Percentiles rank a stretch among this genome's conserved stretches.
These are phyloP conservation scores for Strix aluco DNA, from an alignment of 2,113 vertebrate species.

Conservation along the genomic window DNA sequence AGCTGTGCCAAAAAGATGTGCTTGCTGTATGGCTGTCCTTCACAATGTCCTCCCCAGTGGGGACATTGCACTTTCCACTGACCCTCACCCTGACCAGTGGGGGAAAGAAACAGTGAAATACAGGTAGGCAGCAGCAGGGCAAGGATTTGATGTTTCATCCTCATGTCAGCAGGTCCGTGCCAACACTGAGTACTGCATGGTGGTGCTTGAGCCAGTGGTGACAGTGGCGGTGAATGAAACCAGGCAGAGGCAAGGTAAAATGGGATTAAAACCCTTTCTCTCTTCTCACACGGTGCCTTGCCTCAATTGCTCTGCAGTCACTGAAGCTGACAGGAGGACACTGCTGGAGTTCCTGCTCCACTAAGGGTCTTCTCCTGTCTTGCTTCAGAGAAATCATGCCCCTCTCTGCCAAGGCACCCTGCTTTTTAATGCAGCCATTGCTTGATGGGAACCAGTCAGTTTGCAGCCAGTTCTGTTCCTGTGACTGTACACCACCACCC, in stretches of 20 bases:
- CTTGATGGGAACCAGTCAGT: neutral
- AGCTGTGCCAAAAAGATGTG: fast-evolving
- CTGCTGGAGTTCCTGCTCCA: neutral
- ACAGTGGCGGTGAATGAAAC: neutral
- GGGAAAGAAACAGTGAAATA: neutral
- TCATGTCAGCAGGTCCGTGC: fast-evolving
- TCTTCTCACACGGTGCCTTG: fast-evolving
- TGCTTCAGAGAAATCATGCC: neutral
- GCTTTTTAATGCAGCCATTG: fast-evolving
- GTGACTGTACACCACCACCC: fast-evolving
- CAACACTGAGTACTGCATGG: neutral
- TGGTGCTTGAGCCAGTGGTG: neutral
- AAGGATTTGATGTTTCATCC: neutral
- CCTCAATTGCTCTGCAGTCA: neutral
- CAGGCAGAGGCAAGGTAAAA: neutral
- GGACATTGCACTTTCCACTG: too few species aligned
- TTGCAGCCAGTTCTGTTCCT: fast-evolving
- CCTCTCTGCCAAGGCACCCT: neutral
- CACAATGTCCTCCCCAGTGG: too few species aligned
- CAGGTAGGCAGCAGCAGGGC: neutral
- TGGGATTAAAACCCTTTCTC: fast-evolving
- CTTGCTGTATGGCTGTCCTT: neutral
- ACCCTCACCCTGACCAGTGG: neutral
- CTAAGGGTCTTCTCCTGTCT: fast-evolving
- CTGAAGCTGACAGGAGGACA: neutral